Evolutionary conservation across 2,797 vertebrate genomes (phyloP).

Genomic region (Salmo trutta): DNA sequence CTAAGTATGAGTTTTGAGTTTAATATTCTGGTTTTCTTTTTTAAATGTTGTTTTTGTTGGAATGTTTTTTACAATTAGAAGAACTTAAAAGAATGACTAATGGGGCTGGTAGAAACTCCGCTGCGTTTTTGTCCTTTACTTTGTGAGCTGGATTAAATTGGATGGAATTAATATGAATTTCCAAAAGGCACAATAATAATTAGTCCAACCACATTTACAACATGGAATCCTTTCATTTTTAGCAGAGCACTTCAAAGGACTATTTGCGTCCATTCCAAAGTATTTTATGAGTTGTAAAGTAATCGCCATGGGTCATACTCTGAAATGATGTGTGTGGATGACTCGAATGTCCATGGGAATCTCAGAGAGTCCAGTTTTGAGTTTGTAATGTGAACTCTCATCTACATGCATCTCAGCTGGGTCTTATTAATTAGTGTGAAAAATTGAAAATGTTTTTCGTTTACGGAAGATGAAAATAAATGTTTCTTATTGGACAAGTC

Average conservation of each 20-base stretch:
- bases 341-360: background rate
- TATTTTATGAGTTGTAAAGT: background rate
- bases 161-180: background rate
- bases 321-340: background rate
- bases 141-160: background rate
- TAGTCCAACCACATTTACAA: background rate
- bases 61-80: background rate
- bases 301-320: background rate
- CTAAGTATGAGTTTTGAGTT: slow-evolving; percentile 1
- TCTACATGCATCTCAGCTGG: background rate
- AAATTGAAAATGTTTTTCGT: background rate
- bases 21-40: background rate
- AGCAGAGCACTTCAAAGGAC: background rate
- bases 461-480: too few species aligned
- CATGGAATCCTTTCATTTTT: background rate
- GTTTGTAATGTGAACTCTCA: background rate
- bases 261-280: background rate
- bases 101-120: background rate
- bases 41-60: slow-evolving; percentile 26
- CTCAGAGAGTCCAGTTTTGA: background rate
- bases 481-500: background rate
- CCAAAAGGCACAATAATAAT: background rate
- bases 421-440: background rate
- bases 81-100: background rate
- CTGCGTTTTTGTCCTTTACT: background rate